phyloP scores from a whole-genome alignment of 1,140 invertebrate species.

The Gryllus bimaculatus region DNA sequence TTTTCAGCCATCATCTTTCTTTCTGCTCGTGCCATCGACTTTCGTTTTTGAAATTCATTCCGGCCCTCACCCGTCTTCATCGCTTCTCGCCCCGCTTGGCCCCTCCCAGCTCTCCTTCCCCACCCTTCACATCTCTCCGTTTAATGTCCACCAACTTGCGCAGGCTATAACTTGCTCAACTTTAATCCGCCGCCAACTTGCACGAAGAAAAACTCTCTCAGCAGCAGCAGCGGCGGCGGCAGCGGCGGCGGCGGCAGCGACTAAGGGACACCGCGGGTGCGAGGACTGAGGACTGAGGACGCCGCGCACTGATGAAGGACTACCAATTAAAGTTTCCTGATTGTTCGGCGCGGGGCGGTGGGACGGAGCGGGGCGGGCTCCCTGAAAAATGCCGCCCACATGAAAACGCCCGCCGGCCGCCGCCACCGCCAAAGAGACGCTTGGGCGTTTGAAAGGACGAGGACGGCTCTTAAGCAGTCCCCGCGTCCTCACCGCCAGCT shows the following conservation, averaged over 20 bases:
- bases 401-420: background rate
- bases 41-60: background rate
- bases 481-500: too few species aligned
- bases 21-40: background rate
- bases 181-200: background rate
- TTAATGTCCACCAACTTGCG: background rate
- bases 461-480: too few species aligned
- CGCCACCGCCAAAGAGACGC: too few species aligned
- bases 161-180: background rate
- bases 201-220: background rate
- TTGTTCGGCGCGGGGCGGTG: background rate
- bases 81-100: too few species aligned
- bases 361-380: too few species aligned
- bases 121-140: background rate
- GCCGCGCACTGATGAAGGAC: background rate
- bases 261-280: background rate
- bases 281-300: background rate
- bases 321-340: conserved; percentile 5
- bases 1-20: background rate
- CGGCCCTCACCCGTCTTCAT: background rate
- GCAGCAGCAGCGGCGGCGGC: too few species aligned
- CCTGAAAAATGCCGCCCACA: background rate
- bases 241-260: too few species aligned
- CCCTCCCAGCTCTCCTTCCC: background rate
- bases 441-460: too few species aligned